Base-by-base conservation (phyloP, 2,797 vertebrate species). In the Enteromius argenteus region DNA sequence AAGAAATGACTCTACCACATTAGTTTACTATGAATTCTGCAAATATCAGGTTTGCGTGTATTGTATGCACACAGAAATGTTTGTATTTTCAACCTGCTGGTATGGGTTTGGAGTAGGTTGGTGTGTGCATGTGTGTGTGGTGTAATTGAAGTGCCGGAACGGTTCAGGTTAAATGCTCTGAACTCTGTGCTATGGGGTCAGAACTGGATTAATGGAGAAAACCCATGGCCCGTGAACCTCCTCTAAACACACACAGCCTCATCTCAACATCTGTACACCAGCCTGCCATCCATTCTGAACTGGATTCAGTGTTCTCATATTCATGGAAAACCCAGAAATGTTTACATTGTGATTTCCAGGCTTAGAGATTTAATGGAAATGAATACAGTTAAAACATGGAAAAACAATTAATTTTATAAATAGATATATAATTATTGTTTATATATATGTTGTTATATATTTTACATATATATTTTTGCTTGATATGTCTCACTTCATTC, bases 161-260 rank as follows among this genome's bases (percentile, higher is more conserved):
- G 79, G 87, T 67, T 32, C 11, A 73, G 93, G 94, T 95, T 95
- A 95, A 96, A 94, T 91, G 93, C 92, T 91, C 87, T 90, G 90
- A 92, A 91, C 91, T 86, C 67, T 3, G 49, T 87, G 85, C 68
- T 27, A 74, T 81, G 72, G 88, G 92, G 91, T 91, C 89, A 87
- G 86, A 67, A 74, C 60, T 88, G 86, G 87, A 90, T 91, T 92
- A 92, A 90, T 91, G 88, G 86, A 84, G 86, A 90, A 89, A 92
- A 85, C 90, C 88, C 89, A 69, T 83, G 91, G 89, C 85, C 90
- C 85, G 78, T 90, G 72, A 85, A 35, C 30, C 56, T 60, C 56
- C 21, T 68, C 17, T 79, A 68, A 74, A 35, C 66, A 60, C 53
- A 80, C 67, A 69, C 86, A 44, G 21, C 21, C 71, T 56, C 35